Percentiles rank a stretch among this genome's conserved stretches.
Conservation (phyloP, 1,140 invertebrate genomes). For the Pseudobourletiella spinata region DNA sequence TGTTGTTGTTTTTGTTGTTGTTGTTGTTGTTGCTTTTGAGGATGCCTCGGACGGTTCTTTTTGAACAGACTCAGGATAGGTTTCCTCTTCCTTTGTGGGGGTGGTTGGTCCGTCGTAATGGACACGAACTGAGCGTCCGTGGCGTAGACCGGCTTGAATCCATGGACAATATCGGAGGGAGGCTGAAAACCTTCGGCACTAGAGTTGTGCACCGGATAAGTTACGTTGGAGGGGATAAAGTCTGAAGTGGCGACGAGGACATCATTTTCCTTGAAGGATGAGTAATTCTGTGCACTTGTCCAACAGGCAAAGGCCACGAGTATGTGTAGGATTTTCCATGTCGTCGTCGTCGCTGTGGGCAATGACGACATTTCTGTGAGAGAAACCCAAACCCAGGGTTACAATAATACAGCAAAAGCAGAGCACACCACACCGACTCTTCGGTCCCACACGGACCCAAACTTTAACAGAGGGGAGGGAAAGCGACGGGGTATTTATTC, state of each 20-base stretch:
- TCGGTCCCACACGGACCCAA: too few species aligned
- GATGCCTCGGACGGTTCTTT: conserved; percentile 6
- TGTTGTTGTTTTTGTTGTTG: background rate
- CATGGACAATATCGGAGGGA: conserved; percentile 24
- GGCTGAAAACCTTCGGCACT: conserved; percentile 12
- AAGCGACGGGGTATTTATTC: too few species aligned
- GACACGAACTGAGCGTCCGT: conserved; percentile 31
- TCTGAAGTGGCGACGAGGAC: conserved; percentile 12
- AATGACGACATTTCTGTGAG: background rate
- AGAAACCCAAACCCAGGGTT: too few species aligned
- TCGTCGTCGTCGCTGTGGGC: too few species aligned
- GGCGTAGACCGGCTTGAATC: conserved; percentile 31
- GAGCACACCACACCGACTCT: too few species aligned
- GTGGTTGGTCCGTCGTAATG: conserved; percentile 25
- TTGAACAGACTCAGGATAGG: conserved; percentile 18
- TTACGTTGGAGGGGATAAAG: conserved; percentile 10
- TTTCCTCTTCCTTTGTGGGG: conserved; percentile 4
- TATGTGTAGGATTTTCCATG: too few species aligned
- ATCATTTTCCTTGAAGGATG: conserved; percentile 3
- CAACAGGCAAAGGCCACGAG: too few species aligned
- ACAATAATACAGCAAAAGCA: too few species aligned
- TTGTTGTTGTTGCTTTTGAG: background rate
- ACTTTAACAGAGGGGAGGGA: too few species aligned
- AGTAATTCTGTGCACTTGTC: background rate
- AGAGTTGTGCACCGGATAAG: conserved; percentile 6